These are phyloP conservation scores for Trissoscelio sp. DNA, from an alignment of 2,888 invertebrate species.

Conservation along the genomic window DNA sequence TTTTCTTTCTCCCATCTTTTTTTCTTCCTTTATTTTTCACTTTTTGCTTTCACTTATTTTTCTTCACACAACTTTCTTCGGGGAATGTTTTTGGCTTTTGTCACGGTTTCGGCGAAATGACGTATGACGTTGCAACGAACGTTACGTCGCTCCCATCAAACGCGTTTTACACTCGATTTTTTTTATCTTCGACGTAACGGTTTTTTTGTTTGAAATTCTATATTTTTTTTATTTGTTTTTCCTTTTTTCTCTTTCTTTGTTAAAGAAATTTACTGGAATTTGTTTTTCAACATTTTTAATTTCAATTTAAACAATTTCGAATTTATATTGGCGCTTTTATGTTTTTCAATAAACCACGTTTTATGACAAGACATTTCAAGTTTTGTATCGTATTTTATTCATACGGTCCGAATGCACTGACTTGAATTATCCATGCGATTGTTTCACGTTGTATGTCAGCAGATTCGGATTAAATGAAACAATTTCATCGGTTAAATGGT, in stretches of 20 bases:
- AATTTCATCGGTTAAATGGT: neutral
- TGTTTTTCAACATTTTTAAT: too few species aligned
- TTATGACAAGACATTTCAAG: too few species aligned
- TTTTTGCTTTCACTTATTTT: neutral
- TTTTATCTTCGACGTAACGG: too few species aligned
- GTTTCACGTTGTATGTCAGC: neutral
- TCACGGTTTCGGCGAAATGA: constrained; percentile 4
- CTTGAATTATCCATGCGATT: neutral
- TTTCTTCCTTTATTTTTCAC: neutral
- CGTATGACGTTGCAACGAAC: constrained; percentile 14
- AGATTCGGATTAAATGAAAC: neutral
- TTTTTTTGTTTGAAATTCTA: too few species aligned
- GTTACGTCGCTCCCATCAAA: neutral
- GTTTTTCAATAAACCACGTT: too few species aligned
- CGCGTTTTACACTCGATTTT: neutral
- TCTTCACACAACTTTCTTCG: neutral
- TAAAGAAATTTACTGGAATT: too few species aligned
- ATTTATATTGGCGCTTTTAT: too few species aligned
- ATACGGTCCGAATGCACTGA: neutral
- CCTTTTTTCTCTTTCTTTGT: too few species aligned
- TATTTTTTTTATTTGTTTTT: too few species aligned
- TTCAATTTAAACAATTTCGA: too few species aligned
- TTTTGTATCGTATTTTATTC: neutral
- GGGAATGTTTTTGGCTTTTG: neutral
- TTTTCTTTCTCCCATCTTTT: too few species aligned